Conservation (phyloP, 2,113 vertebrate genomes). For the Embiotoca jacksoni region DNA sequence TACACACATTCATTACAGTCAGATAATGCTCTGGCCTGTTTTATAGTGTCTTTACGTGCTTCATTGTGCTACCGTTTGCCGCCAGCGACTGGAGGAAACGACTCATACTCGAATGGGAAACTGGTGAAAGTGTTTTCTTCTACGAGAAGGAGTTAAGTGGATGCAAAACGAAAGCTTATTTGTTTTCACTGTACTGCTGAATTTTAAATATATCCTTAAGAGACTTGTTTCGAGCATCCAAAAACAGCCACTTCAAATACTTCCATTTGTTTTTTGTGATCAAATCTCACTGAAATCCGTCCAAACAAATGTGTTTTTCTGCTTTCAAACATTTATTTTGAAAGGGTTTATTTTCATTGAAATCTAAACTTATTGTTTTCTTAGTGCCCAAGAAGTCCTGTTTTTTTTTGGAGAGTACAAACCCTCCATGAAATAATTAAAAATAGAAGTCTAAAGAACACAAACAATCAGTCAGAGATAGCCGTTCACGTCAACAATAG, state of each 20-base stretch:
- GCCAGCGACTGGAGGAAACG: slow-evolving; percentile 7
- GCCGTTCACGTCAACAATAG: slow-evolving; percentile 59
- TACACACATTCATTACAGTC: slow-evolving; percentile 63
- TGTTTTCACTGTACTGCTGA: too few species aligned
- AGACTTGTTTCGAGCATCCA: not conserved
- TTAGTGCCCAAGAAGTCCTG: not conserved
- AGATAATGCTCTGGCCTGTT: slow-evolving; percentile 53
- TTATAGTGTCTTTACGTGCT: slow-evolving; percentile 36
- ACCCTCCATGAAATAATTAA: slow-evolving; percentile 14
- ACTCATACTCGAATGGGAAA: slow-evolving; percentile 13
- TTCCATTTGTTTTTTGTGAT: slow-evolving; percentile 23
- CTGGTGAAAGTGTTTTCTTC: not conserved
- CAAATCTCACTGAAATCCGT: slow-evolving; percentile 1
- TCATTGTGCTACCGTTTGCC: slow-evolving; percentile 31
- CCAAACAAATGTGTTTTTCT: not conserved
- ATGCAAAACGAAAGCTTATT: too few species aligned
- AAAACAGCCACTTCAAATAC: not conserved
- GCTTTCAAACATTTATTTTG: slow-evolving; percentile 12
- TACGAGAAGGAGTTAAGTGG: not conserved
- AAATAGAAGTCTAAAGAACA: slow-evolving; percentile 57
- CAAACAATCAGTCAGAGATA: slow-evolving; percentile 53
- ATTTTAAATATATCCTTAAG: too few species aligned
- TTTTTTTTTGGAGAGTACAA: not conserved
- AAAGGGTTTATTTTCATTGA: slow-evolving; percentile 21
- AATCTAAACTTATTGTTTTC: not conserved